Evolutionary conservation across 2,888 invertebrate species (phyloP), one percentile per base, ranked within the genome.

Genomic region (Koerneria pararmatus): DNA sequence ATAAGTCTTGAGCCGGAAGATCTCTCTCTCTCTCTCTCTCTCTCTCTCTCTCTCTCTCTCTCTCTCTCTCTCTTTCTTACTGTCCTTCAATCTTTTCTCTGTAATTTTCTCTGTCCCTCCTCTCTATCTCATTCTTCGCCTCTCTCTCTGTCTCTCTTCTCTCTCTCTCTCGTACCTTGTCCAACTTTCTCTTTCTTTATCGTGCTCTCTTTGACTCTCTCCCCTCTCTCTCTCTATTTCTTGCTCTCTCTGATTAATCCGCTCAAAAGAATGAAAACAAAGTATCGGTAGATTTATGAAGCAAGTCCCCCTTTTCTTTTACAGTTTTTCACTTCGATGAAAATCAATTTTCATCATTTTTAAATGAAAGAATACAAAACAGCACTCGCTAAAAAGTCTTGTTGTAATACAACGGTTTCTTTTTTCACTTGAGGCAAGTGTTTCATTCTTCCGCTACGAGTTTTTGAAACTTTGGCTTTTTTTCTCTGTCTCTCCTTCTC

Each of bases 21-120:
- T 41, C 41, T 41, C 41, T 41, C 41, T 41, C 41, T 41, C 53
- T n/a, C 53, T 53, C 53, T 27, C 53, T 53, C 11, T 53, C 53
- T 27, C 22, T n/a, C 22, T n/a, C 53, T 53, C 53, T n/a, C 53
- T n/a, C 53, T n/a, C 24, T n/a, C 53, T n/a, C 53, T n/a, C 53
- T n/a, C 53, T 53, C 11, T 41, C 60, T 60, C 41, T 37, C 46
- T 41, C 60, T 60, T 48, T 37, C 48, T 32, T 49, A 48, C 37
- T 60, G 46, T 60, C 60, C 48, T 37, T 22, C 60, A 48, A 41
- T 60, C 37, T 41, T 48, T 41, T 51, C 41, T 19, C 19, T 19
- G 8, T 19, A 11, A 8, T 41, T 41, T 19, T 19, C 19, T 19
- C 19, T 19, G 8, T 19, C 19, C 19, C 41, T 19, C 19, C 41